phyloP scores from a whole-genome alignment of 92 coral and sea anemone genomes.

The Epizoanthus ramosus region DNA sequence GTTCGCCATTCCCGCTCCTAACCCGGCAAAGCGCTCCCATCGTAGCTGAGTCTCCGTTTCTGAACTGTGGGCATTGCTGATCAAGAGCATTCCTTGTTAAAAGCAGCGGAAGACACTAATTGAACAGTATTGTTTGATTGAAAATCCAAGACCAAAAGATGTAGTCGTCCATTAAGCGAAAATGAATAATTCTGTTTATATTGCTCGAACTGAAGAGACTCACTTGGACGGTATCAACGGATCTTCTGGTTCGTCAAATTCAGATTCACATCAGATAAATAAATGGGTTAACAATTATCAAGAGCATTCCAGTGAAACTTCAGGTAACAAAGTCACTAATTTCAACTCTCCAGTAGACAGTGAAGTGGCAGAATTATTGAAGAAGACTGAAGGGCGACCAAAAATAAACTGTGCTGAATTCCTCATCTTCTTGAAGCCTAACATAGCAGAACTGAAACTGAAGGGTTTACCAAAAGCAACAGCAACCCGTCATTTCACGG shows the following conservation, averaged over 20 bases:
- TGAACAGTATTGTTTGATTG: neutral
- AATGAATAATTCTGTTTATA: neutral
- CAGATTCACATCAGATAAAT: neutral
- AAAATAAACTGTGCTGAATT: conserved; percentile 2
- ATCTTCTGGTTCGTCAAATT: neutral
- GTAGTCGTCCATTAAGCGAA: neutral
- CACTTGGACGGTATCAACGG: neutral
- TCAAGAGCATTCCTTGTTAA: neutral
- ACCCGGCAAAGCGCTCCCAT: neutral
- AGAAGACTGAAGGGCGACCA: conserved; percentile 20
- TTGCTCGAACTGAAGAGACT: neutral
- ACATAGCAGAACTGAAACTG: conserved; percentile 19
- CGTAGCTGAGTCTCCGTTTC: neutral
- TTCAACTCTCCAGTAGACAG: neutral
- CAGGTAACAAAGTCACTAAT: neutral
- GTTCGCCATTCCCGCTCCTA: neutral
- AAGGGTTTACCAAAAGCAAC: conserved; percentile 7
- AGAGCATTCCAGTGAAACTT: neutral
- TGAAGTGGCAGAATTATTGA: neutral
- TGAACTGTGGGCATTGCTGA: neutral
- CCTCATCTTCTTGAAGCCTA: conserved; percentile 19
- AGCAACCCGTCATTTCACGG: neutral
- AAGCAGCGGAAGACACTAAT: neutral
- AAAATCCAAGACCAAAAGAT: neutral
- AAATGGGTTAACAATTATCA: neutral